These are phyloP conservation scores for Alcis repandata DNA, from an alignment of 2,888 invertebrate genomes.

Conservation along the genomic window DNA sequence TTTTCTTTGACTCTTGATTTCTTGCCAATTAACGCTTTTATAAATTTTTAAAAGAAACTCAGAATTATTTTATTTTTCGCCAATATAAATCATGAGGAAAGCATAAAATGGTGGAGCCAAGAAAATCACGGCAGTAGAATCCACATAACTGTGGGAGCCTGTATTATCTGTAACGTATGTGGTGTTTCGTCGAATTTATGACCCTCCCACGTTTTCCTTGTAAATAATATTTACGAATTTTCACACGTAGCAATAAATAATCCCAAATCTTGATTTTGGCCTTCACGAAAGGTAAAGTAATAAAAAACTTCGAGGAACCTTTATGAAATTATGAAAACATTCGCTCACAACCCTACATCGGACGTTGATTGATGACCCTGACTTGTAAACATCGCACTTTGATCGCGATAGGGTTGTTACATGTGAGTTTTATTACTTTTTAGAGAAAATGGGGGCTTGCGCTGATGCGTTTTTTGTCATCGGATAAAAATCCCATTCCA, in stretches of 20 bases:
- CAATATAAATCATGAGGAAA: constrained; percentile 2
- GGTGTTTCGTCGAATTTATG: constrained; percentile 32
- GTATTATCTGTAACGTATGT: constrained; percentile 25
- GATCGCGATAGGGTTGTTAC: constrained; percentile 69
- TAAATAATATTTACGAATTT: constrained; percentile 39
- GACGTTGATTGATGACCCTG: constrained; percentile 69
- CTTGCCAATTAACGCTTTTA: neutral
- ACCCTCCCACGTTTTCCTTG: constrained; percentile 21
- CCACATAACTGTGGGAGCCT: constrained; percentile 5
- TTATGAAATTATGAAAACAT: constrained; percentile 60
- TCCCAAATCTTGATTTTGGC: constrained; percentile 40
- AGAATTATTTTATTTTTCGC: neutral
- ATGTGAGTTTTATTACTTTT: constrained; percentile 53
- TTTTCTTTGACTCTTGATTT: too few relatives aligned
- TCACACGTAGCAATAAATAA: constrained; percentile 45
- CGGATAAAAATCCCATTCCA: constrained; percentile 3
- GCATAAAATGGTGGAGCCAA: neutral
- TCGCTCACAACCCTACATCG: constrained; percentile 50
- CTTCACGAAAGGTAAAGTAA: constrained; percentile 45
- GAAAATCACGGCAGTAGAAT: constrained; percentile 19
- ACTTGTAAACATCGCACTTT: constrained; percentile 65
- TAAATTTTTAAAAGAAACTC: neutral
- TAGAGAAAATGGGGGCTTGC: constrained; percentile 35
- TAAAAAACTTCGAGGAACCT: constrained; percentile 49
- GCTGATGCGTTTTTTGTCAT: constrained; percentile 50